Evolutionary conservation across 1,140 invertebrate genomes (phyloP).

Genomic region (Monomorium pharaonis): DNA sequence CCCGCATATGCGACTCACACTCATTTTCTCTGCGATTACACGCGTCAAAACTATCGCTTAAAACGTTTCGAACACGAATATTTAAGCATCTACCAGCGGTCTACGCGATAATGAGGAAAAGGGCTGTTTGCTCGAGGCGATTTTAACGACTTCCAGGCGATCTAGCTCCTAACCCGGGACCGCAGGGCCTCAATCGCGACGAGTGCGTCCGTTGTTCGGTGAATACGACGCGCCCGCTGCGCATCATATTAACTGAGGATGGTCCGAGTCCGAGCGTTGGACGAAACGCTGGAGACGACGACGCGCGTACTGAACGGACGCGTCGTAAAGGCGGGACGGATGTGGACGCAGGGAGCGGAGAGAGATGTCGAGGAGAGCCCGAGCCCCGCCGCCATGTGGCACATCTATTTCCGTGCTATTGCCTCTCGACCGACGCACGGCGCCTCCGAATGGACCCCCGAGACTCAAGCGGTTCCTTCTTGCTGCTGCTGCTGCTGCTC

Average conservation of each 20-base stretch:
- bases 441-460: constrained; percentile 52
- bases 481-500: no score
- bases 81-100: neutral
- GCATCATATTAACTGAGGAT: constrained; percentile 27
- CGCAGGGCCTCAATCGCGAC: neutral
- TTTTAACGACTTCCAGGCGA: neutral
- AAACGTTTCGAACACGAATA: neutral
- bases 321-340: constrained; percentile 7
- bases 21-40: neutral
- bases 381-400: constrained; percentile 83
- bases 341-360: constrained; percentile 45
- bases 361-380: constrained; percentile 56
- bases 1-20: neutral
- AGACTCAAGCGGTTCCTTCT: constrained; percentile 39
- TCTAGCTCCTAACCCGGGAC: neutral
- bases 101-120: neutral
- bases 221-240: neutral
- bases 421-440: constrained; percentile 72
- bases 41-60: neutral
- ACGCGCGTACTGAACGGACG: constrained; percentile 5
- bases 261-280: neutral
- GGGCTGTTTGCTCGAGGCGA: neutral
- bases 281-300: constrained; percentile 9
- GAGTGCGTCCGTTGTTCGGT: neutral
- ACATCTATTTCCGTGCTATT: constrained; percentile 82